Conservation (phyloP, 2,113 vertebrate species). For the Phoxinus phoxinus region DNA sequence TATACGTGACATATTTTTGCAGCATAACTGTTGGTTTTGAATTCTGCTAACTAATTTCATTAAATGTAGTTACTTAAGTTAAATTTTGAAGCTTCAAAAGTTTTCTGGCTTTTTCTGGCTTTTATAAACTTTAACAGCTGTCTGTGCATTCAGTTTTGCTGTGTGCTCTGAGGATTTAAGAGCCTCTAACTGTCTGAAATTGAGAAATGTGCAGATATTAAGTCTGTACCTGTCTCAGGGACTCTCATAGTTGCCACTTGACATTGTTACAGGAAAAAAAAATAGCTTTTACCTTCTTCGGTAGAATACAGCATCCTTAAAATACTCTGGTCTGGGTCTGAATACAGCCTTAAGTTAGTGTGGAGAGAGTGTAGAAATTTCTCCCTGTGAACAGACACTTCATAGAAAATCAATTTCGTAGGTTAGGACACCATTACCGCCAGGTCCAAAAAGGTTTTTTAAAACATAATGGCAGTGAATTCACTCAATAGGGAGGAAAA, state of each 20-base stretch:
- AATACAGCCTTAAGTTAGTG: slow-evolving; percentile 1
- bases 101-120: not conserved
- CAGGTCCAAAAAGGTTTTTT: slow-evolving; percentile 19
- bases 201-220: not conserved
- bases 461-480: not conserved
- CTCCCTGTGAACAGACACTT: slow-evolving; percentile 32
- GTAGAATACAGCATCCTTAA: not conserved
- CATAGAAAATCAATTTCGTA: slow-evolving; percentile 41
- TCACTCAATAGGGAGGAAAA: not conserved
- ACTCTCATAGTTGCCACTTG: not conserved
- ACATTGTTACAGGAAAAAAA: not conserved
- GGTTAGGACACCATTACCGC: slow-evolving; percentile 40
- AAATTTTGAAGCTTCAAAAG: not conserved
- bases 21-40: not conserved
- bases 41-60: not conserved
- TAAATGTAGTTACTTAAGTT: not conserved
- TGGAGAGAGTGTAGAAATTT: slow-evolving; percentile 7
- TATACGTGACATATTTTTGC: not conserved
- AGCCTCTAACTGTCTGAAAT: slow-evolving; percentile 1
- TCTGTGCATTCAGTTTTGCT: not conserved
- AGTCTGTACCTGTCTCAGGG: slow-evolving; percentile 1
- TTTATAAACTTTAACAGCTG: not conserved
- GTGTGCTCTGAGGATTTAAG: not conserved
- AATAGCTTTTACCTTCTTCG: slow-evolving; percentile 3
- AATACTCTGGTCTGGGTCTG: not conserved